Evolutionary conservation across 2,888 invertebrate genomes (phyloP), one percentile per base, ranked within the genome.

Genomic region (Spodoptera picta): DNA sequence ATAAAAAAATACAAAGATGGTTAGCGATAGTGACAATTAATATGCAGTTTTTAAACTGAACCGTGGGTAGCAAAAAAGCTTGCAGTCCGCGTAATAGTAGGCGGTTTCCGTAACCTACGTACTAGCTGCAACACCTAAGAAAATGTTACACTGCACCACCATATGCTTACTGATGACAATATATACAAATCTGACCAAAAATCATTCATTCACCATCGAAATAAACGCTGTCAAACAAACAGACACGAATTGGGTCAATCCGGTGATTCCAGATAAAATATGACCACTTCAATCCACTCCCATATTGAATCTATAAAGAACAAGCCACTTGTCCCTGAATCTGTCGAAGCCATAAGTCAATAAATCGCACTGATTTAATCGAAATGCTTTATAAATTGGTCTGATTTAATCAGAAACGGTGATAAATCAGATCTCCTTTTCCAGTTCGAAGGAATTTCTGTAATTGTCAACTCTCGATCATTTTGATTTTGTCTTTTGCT

Each of bases 321-420:
- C 59, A 60, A 55, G 50, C 61, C 69, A 60, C 69, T 77, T 55
- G 55, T 57, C 60, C 46, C 48, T 12, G 47, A 3, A 52, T 27
- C 69, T 73, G 78, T 73, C 77, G 73, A 53, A 7, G 41, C 43
- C 77, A 75, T 49, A 24, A 50, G 31, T 52, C 47, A 65, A 77
- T 77, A 77, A 73, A 75, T 77, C 60, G 41, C n/a, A 44, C 11
- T 42, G 63, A 62, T 61, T 77, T 49, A 49, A 68, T 75, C n/a
- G 52, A 58, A 14, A 54, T 43, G 48, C 46, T 42, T 71, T 66
- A 74, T 58, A 74, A 69, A 74, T 64, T 57, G 50, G 43, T 48
- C 12, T 51, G 64, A 66, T 62, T 75, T 51, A 54, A 64, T 69
- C 53, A 53, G 23, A 27, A 23, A 3, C 23, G 12, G 7, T 51